Evolutionary conservation across 2,888 invertebrate genomes (phyloP).

Genomic region (Drosophila prolongata): DNA sequence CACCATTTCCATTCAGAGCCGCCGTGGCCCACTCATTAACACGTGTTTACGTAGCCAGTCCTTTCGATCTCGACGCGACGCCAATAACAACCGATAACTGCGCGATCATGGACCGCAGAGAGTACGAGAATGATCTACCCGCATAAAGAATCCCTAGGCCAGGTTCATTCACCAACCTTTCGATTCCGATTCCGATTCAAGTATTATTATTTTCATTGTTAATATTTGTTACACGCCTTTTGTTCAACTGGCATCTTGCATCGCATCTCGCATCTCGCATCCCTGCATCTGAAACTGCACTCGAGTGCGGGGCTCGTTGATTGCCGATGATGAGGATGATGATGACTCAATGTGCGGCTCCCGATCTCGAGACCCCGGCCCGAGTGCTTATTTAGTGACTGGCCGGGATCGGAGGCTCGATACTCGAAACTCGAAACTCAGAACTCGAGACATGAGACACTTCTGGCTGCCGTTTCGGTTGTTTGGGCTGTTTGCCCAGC

Average conservation of each 20-base stretch:
- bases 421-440: conserved; percentile 50
- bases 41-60: conserved; percentile 77
- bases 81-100: conserved; percentile 75
- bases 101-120: conserved; percentile 59
- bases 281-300: conserved; percentile 14
- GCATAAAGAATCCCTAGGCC: conserved; percentile 20
- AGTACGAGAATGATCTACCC: no score
- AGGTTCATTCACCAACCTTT: conserved; percentile 67
- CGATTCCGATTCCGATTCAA: conserved; percentile 33
- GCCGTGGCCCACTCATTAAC: conserved; percentile 72
- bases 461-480: conserved; percentile 70
- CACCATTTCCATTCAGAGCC: conserved; percentile 26
- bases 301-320: conserved; percentile 43
- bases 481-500: conserved; percentile 70
- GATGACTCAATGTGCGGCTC: conserved; percentile 76
- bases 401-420: conserved; percentile 48
- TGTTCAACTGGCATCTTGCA: conserved; percentile 52
- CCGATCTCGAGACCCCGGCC: conserved; percentile 43
- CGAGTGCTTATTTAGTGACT: conserved; percentile 78
- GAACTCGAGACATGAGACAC: conserved; percentile 58
- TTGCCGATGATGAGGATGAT: conserved; percentile 50
- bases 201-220: conserved; percentile 80
- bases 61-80: conserved; percentile 63
- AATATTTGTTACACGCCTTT: conserved; percentile 80
- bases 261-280: neutral